Percentiles rank a stretch among this genome's conserved stretches.
These are phyloP conservation scores for Cydia splendana DNA, from an alignment of 1,140 invertebrate genomes.

Conservation along the genomic window DNA sequence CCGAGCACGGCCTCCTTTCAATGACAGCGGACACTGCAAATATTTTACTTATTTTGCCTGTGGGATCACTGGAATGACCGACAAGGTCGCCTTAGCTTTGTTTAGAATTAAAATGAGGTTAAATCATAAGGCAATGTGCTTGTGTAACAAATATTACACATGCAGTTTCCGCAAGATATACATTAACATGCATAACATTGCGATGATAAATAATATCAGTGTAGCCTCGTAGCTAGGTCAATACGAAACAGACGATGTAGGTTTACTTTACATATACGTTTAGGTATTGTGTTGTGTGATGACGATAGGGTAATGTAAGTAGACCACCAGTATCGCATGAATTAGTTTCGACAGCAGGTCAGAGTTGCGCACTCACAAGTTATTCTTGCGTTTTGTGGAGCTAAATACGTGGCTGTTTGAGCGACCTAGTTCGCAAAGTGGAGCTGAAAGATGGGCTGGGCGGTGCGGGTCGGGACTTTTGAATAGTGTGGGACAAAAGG, in stretches of 20 bases:
- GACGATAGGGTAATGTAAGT: not conserved
- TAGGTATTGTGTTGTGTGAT: slow-evolving; percentile 5
- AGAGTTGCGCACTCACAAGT: slow-evolving; percentile 23
- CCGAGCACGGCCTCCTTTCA: slow-evolving; percentile 5
- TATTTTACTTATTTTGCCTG: slow-evolving; percentile 2
- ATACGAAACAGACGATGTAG: not conserved
- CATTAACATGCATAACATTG: not conserved
- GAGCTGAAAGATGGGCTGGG: not conserved
- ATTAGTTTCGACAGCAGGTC: slow-evolving; percentile 19
- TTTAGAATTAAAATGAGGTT: not conserved
- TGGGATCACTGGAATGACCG: not conserved
- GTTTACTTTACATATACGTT: slow-evolving; percentile 3
- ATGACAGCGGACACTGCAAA: not conserved
- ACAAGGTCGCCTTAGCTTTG: not conserved
- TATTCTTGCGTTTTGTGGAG: slow-evolving; percentile 31
- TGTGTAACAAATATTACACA: not conserved
- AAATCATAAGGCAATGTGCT: not conserved
- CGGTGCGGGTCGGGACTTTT: slow-evolving; percentile 13
- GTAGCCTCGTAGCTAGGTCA: slow-evolving; percentile 14
- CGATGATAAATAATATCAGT: not conserved
- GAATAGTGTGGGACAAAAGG: slow-evolving; percentile 5
- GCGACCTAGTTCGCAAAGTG: slow-evolving; percentile 16
- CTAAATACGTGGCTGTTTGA: not conserved
- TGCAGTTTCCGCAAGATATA: not conserved
- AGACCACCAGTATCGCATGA: slow-evolving; percentile 2